Percentiles rank a stretch among this genome's conserved stretches.
Evolutionary conservation across 2,113 vertebrate genomes (phyloP).

Genomic region (Diadophis punctatus): DNA sequence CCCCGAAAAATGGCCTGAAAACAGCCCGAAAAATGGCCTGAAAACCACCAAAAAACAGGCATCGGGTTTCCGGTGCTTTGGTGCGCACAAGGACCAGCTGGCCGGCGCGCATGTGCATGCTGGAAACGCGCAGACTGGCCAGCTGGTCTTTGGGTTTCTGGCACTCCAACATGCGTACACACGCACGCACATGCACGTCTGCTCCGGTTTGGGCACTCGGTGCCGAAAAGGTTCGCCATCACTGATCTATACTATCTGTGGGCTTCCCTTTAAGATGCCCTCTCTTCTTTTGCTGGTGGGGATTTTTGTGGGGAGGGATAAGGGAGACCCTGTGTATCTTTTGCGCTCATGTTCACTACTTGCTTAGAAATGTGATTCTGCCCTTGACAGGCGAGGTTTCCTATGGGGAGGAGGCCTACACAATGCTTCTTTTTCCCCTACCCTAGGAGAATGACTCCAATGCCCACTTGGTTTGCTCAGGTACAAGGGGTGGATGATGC

Average conservation of each 20-base stretch:
- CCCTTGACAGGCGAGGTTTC: background rate
- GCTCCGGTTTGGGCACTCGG: no score
- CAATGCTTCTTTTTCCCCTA: background rate
- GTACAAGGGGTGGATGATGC: background rate
- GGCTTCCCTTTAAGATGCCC: background rate
- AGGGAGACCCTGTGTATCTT: background rate
- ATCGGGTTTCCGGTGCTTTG: no score
- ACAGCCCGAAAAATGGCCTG: no score
- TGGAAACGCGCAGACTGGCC: no score
- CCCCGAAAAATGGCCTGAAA: no score
- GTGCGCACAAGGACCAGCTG: no score
- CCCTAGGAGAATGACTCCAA: background rate
- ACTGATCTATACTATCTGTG: background rate
- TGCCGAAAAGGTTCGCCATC: no score
- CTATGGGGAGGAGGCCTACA: background rate
- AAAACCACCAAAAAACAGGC: no score
- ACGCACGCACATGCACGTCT: no score
- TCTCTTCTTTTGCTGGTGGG: background rate
- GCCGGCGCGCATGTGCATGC: no score
- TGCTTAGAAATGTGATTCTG: background rate
- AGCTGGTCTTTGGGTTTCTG: no score
- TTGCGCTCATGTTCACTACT: background rate
- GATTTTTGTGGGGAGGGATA: background rate
- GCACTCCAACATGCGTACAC: no score
- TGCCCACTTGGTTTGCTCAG: background rate